Conservation (phyloP, 2,797 vertebrate genomes). For the Silurus aristotelis region DNA sequence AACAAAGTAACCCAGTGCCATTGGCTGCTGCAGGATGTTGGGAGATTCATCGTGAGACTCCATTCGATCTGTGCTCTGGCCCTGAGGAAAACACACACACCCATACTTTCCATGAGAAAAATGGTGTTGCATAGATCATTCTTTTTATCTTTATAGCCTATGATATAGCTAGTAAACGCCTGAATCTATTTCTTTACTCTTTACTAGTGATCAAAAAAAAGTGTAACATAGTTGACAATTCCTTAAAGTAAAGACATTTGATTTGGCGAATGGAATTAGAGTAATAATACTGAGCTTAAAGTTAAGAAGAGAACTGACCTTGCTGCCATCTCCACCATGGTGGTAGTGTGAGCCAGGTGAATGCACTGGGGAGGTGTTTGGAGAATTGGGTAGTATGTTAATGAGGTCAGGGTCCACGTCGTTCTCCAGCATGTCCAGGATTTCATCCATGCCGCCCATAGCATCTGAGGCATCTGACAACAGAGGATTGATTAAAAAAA, state of each 20-base stretch:
- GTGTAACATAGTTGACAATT: neutral
- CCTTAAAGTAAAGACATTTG: neutral
- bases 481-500: conserved; percentile 57
- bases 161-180: no score
- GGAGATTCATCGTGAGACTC: conserved; percentile 96
- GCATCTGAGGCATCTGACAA: conserved; percentile 87
- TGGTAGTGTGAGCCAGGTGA: conserved; percentile 95
- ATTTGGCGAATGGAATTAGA: no score
- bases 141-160: neutral
- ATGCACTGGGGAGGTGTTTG: conserved; percentile 90
- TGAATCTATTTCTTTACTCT: neutral
- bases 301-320: conserved; percentile 83
- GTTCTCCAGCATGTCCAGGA: conserved; percentile 93
- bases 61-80: conserved; percentile 91
- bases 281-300: neutral
- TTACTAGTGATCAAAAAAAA: neutral
- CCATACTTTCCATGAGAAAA: neutral
- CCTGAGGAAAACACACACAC: conserved; percentile 67
- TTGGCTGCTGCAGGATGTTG: conserved; percentile 95
- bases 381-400: conserved; percentile 91
- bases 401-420: conserved; percentile 96
- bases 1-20: conserved; percentile 96
- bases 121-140: neutral
- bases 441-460: conserved; percentile 81
- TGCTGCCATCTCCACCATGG: conserved; percentile 92